Base-by-base conservation (phyloP, 2,888 invertebrate species). In the Hofmannophila pseudospretella region DNA sequence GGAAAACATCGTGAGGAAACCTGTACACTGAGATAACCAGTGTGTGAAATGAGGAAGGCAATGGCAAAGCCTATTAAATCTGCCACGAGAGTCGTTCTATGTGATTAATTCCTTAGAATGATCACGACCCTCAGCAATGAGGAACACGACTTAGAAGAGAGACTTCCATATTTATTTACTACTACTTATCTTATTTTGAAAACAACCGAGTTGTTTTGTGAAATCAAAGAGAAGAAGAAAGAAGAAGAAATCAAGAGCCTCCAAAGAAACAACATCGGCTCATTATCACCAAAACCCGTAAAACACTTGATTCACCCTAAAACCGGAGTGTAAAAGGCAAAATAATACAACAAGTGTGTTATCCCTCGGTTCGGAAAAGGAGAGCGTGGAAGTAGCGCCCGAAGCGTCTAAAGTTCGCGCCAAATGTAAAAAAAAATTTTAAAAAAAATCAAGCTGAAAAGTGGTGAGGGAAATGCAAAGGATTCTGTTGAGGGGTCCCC, bases 391-490 rank as follows among this genome's bases (percentile, higher is more conserved):
- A 77, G 74, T 71, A 71, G 69, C 62, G 62, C 70, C 64, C 50
- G 55, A 48, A 66, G 76, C 72, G 67, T 67, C 69, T 75, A 73
- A 73, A 64, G 51, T 62, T 64, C 54, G 65, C 63, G 57, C 58
- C 56, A 46, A 58, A 59, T 64, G 58, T 58, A 65, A 16, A 16
- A 4, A 16, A 16, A 16, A 31, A 30, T 34, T n/a, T 22, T 35
- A 61, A 61, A 59, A 65, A 58, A 62, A 62, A 60, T 42, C 45
- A 54, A 53, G 53, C 49, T 55, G 55, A 55, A 67, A 74, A 76
- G 64, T 65, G 67, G 59, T 58, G 62, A 67, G 70, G 61, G 60
- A 68, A 63, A 71, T 59, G 65, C 60, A 64, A 69, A 69, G 68
- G 67, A 73, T 70, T 58, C 58, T 49, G 54, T 47, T 45, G 63